A percentile compares a stretch with the other conserved stretches of the same genome.
These are phyloP conservation scores for Mystacides longicornis DNA, from an alignment of 2,888 invertebrate species.

Conservation along the genomic window DNA sequence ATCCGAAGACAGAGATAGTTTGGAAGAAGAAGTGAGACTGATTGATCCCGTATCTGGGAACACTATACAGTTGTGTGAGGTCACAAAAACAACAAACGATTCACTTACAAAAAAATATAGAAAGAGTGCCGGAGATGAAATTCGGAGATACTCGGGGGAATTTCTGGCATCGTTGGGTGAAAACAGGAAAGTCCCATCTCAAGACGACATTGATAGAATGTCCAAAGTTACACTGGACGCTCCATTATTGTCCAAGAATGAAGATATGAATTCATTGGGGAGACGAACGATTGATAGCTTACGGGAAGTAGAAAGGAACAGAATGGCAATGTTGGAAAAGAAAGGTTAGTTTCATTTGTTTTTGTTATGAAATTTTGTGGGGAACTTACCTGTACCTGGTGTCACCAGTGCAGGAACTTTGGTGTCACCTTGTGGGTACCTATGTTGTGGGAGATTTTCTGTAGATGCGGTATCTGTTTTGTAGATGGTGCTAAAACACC, in stretches of 20 bases:
- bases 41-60: conserved; percentile 20
- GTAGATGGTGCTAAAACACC: too few species aligned
- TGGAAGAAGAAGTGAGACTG: conserved; percentile 24
- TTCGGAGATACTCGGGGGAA: conserved; percentile 27
- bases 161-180: conserved; percentile 31
- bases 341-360: too few species aligned
- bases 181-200: conserved; percentile 56
- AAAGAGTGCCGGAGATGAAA: conserved; percentile 47
- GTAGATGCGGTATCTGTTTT: too few species aligned
- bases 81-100: conserved; percentile 11
- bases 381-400: too few species aligned
- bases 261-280: conserved; percentile 59
- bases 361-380: too few species aligned
- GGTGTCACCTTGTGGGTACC: too few species aligned
- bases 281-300: conserved; percentile 78
- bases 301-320: conserved; percentile 82
- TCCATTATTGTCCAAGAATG: conserved; percentile 63
- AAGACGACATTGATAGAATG: conserved; percentile 80
- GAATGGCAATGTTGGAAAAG: conserved; percentile 78
- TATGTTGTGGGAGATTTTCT: too few species aligned
- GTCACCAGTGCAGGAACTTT: too few species aligned
- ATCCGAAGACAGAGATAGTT: conserved; percentile 27
- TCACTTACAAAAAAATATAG: conserved; percentile 29
- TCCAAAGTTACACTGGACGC: conserved; percentile 82
- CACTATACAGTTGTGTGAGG: conserved; percentile 13